Percentiles rank a stretch among this genome's conserved stretches.
phyloP scores from a whole-genome alignment of 1,140 invertebrate genomes.

The Physella acuta region DNA sequence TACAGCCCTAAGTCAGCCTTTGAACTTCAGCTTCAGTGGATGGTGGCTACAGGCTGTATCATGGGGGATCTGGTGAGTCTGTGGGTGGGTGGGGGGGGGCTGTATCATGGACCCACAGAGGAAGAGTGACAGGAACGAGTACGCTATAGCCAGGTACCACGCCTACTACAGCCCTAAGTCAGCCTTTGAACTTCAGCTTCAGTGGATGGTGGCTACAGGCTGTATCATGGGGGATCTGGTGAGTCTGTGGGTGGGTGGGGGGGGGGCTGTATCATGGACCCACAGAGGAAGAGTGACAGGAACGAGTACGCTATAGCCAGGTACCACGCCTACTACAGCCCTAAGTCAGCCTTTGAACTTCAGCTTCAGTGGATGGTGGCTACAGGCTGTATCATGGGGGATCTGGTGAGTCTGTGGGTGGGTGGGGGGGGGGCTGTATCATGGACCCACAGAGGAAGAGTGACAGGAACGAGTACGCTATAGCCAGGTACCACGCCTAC shows the following conservation, averaged over 20 bases:
- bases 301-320: constrained; percentile 92
- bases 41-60: constrained; percentile 89
- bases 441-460: constrained; percentile 74
- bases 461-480: constrained; percentile 92
- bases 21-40: constrained; percentile 92
- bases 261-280: no score
- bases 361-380: constrained; percentile 94
- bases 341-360: constrained; percentile 88
- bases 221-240: constrained; percentile 89
- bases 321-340: constrained; percentile 86
- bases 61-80: constrained; percentile 84
- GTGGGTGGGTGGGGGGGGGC: no score
- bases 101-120: constrained; percentile 66
- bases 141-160: constrained; percentile 91
- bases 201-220: constrained; percentile 95
- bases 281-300: constrained; percentile 79
- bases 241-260: no score
- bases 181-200: constrained; percentile 89
- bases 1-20: constrained; percentile 87
- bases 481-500: constrained; percentile 85
- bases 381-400: constrained; percentile 86
- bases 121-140: constrained; percentile 90
- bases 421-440: no score
- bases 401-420: constrained; percentile 75
- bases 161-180: constrained; percentile 82